Base-by-base conservation (phyloP, 2,888 invertebrate genomes). In the Eremobia ochroleuca region DNA sequence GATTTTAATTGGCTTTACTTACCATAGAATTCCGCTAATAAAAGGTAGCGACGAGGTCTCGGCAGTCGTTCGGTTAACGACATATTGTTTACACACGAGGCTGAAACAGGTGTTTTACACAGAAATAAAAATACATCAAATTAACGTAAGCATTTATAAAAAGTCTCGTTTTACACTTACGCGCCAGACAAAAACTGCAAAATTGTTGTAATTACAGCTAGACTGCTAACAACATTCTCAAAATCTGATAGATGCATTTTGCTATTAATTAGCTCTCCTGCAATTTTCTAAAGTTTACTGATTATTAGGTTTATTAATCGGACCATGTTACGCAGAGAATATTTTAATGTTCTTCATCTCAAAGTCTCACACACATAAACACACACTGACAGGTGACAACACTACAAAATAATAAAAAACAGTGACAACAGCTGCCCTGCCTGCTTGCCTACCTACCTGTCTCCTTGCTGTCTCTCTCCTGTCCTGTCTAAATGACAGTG, bases 141-240 rank as follows among this genome's bases (percentile, higher is more conserved):
- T 13, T 37, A 28, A 75, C 64, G 68, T 55, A 61, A 73, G 61
- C 71, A 72, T 70, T n/a, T 65, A 37, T n/a, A 73, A 25, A 3
- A 28, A 2, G 43, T 59, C 34, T 34, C 18, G 46, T 58, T 77
- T 31, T 62, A 55, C 81, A 97, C 98, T 98, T 97, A 99, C 99
- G 97, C 97, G 96, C 99, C 99, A 79, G 98, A 98, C 88, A 99
- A 96, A 97, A 98, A 99, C 92, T 99, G 98, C 81, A 98, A 95
- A 87, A 99, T 97, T 28, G 99, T 98, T 83, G 98, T 98, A 80
- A 98, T 94, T 67, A 98, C 98, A 58, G 99, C 98, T 83, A 94
- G 85, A 82, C 88, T 90, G 68, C 95, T 94, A 49, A 96, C 87
- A 69, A 93, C 86, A 86, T 91, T 90, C 81, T 91, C 94, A 55